Base-by-base conservation (phyloP, 2,797 vertebrate genomes). In the Hozukius guyotensis region DNA sequence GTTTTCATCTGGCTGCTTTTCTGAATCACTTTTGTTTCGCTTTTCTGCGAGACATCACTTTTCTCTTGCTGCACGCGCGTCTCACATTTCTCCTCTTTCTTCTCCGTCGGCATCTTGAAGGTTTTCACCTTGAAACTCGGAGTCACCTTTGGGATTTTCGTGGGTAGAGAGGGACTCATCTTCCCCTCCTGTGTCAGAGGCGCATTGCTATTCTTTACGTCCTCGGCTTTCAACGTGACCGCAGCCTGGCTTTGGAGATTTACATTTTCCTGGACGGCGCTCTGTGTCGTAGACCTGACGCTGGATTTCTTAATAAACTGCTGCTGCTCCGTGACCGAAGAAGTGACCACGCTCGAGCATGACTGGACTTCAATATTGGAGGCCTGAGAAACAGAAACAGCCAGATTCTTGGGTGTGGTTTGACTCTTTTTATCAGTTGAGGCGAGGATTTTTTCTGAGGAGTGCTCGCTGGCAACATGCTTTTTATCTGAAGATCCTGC, bases 81-180 rank as follows among this genome's bases (percentile, higher is more conserved):
- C 72, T 85, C 81, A 34, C 80, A 89, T 89, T 80, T 94, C 63
- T 92, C 86, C 49, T 93, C 85, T 74, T 87, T 87, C 27, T 85
- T 94, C 85, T 95, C 93, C 16, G 78, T 73, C 1, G 96, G 95
- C 83, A 96, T 90, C 83, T 96, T 96, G 80, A 96, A 93, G 6
- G 96, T 96, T 96, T 96, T 97, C 88, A 96, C 95, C 95, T 95
- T 96, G 90, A 96, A 96, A 93, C 86, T 95, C 10, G 96, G 96
- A 61, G 94, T 92, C 53, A 89, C 88, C 81, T 96, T 94, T 80
- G 96, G 96, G 73, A 94, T 96, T 93, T 95, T 95, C 53, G 94
- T 93, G 20, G 94, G 74, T 18, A 92, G 94, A 80, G 89, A 87
- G 31, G 86, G 81, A 69, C 68, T 85, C 60, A 88, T 94, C 57